Conservation (phyloP, 2,888 invertebrate species). For the Iselma pallidipennis region DNA sequence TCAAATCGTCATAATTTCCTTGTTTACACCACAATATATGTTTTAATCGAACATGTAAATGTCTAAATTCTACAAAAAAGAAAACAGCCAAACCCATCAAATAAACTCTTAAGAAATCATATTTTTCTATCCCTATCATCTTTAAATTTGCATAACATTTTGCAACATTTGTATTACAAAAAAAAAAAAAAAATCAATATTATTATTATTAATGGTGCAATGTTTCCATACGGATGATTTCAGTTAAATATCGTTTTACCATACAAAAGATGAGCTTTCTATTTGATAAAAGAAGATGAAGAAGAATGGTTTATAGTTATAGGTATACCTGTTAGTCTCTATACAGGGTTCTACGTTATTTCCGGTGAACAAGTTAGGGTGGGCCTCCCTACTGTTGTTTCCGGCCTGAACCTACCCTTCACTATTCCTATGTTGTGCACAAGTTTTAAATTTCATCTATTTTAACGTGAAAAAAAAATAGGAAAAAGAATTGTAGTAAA, state of each 20-base stretch:
- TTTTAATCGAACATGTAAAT: neutral
- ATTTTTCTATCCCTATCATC: neutral
- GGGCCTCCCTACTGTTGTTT: constrained; percentile 47
- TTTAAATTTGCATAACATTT: neutral
- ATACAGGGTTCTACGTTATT: constrained; percentile 44
- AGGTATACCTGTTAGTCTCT: constrained; percentile 43
- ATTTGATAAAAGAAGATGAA: neutral
- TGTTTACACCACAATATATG: neutral
- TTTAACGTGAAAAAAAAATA: too few relatives aligned
- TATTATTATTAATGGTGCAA: neutral
- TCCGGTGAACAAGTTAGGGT: constrained; percentile 55
- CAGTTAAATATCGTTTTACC: constrained; percentile 2
- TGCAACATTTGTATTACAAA: neutral
- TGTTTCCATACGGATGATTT: constrained; percentile 2
- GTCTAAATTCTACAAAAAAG: too few relatives aligned
- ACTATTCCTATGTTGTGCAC: constrained; percentile 1
- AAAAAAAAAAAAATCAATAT: neutral
- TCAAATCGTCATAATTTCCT: neutral
- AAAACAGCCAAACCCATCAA: neutral
- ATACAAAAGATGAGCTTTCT: neutral
- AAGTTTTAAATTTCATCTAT: neutral
- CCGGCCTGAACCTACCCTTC: constrained; percentile 47
- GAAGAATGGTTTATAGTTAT: neutral
- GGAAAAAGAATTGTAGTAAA: too few relatives aligned
- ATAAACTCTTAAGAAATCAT: neutral